A percentile compares a stretch with the other conserved stretches of the same genome.
phyloP scores from a whole-genome alignment of 2,888 invertebrate species.

The Leuctra nigra region DNA sequence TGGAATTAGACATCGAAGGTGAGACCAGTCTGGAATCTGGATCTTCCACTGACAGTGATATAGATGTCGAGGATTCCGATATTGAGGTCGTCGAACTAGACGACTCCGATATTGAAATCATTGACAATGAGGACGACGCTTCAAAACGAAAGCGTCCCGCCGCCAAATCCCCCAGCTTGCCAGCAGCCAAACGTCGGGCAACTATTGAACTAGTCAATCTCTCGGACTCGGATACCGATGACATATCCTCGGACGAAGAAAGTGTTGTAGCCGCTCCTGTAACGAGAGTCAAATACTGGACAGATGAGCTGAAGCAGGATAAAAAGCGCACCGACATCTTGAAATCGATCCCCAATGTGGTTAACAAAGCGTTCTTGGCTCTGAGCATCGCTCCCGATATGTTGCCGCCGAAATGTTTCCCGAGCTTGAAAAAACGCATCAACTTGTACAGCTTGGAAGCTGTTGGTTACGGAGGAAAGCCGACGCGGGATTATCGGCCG shows the following conservation, averaged over 20 bases:
- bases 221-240: background rate
- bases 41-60: no score
- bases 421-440: background rate
- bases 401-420: background rate
- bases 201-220: background rate
- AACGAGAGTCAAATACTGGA: background rate
- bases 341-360: conserved; percentile 3
- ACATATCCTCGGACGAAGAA: background rate
- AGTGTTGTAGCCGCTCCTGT: background rate
- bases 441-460: background rate
- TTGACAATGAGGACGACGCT: background rate
- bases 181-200: background rate
- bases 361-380: background rate
- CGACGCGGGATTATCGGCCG: background rate
- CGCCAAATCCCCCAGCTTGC: background rate
- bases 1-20: background rate
- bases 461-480: conserved; percentile 1
- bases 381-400: background rate
- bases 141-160: background rate
- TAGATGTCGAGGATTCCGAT: background rate
- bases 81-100: background rate
- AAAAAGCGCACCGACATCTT: background rate
- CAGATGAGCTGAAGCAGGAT: background rate
- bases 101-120: background rate
- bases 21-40: no score